A percentile compares a stretch with the other conserved stretches of the same genome.
Evolutionary conservation across 2,888 invertebrate genomes (phyloP).

Genomic region (Bedellia somnulentella): DNA sequence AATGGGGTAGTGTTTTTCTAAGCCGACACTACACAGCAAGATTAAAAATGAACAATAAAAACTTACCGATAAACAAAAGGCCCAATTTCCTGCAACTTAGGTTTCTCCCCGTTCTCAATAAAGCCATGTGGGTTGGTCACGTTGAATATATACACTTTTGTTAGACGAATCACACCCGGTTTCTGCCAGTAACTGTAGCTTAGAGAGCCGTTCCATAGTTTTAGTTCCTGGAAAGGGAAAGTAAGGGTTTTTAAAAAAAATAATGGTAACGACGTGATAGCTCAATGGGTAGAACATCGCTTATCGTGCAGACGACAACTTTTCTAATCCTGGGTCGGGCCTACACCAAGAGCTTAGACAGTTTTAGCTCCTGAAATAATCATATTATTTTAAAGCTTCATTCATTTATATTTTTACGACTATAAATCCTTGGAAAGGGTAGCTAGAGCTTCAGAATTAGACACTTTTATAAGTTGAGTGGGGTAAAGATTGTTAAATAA

Average conservation of each 20-base stretch:
- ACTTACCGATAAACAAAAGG: slow-evolving; percentile 84
- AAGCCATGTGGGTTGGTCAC: slow-evolving; percentile 84
- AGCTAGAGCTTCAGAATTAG: no score
- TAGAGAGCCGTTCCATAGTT: slow-evolving; percentile 80
- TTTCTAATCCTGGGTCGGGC: slow-evolving; percentile 89
- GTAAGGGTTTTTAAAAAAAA: background rate
- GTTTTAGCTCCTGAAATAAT: slow-evolving; percentile 70
- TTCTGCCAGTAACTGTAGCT: slow-evolving; percentile 90
- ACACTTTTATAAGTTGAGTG: no score
- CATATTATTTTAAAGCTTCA: no score
- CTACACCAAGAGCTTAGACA: slow-evolving; percentile 86
- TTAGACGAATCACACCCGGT: slow-evolving; percentile 79
- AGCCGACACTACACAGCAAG: no score
- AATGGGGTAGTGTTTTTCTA: no score
- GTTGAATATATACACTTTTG: slow-evolving; percentile 88
- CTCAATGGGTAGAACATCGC: no score
- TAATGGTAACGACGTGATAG: no score
- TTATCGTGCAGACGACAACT: no score
- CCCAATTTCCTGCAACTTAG: slow-evolving; percentile 79
- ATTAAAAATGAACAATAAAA: no score
- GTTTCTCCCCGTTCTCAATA: slow-evolving; percentile 74
- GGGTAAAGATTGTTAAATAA: no score
- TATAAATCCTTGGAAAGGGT: no score
- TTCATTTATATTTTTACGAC: no score
- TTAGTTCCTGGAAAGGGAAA: slow-evolving; percentile 65